phyloP scores from a whole-genome alignment of 2,113 vertebrate genomes.

The Eulacestoma nigropectus region DNA sequence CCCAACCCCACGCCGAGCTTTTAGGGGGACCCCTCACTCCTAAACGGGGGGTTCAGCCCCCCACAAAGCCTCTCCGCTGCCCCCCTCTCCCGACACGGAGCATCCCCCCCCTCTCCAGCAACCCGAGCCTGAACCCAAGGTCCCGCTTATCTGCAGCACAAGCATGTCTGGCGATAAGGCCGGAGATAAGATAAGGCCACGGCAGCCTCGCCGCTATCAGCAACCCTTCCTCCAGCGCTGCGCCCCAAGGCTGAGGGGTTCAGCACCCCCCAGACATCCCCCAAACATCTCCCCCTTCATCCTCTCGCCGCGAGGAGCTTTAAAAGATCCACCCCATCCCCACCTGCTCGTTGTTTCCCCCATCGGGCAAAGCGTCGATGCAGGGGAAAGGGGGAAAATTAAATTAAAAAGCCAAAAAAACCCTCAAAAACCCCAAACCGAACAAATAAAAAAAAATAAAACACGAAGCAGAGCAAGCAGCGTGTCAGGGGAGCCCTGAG shows the following conservation, averaged over 20 bases:
- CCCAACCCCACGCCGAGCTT: fast-evolving
- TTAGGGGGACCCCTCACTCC: fast-evolving
- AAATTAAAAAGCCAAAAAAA: no score
- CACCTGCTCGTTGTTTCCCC: neutral
- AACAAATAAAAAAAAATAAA: neutral
- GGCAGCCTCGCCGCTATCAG: neutral
- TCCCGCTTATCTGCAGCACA: conserved; percentile 10
- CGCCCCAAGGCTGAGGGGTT: neutral
- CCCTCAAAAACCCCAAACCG: neutral
- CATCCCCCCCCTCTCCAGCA: neutral
- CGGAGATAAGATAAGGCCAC: neutral
- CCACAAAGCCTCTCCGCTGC: neutral
- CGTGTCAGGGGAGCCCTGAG: neutral
- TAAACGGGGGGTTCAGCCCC: fast-evolving
- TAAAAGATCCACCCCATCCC: neutral
- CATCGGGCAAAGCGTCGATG: neutral
- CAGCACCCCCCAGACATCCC: neutral
- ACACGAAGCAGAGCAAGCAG: neutral
- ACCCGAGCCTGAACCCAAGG: neutral
- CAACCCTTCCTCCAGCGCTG: neutral
- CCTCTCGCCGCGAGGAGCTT: neutral
- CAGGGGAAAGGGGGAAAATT: neutral
- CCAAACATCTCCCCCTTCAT: neutral
- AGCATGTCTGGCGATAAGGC: conserved; percentile 19
- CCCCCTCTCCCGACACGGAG: neutral